Conservation (phyloP, 2,113 vertebrate genomes). For the Australoheros scitulus region DNA sequence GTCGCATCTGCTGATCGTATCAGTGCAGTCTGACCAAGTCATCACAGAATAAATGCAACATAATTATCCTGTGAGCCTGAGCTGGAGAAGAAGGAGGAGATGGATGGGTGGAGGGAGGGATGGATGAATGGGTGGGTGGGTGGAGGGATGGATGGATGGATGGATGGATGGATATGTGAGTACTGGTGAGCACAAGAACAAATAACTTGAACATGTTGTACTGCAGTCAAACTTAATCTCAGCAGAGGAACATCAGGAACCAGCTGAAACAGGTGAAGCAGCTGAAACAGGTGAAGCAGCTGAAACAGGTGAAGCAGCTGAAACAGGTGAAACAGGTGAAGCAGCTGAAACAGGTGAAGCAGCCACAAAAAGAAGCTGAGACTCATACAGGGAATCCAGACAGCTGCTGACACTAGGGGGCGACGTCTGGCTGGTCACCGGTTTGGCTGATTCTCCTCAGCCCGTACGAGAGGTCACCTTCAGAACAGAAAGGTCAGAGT, state of each 20-base stretch:
- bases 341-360: neutral
- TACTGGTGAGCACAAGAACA: neutral
- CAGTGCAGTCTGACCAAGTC: neutral
- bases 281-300: too few relatives aligned
- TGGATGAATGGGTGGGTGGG: too few relatives aligned
- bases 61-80: neutral
- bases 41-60: neutral
- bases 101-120: too few relatives aligned
- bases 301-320: neutral
- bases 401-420: neutral
- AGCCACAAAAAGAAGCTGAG: neutral
- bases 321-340: too few relatives aligned
- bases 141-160: too few relatives aligned
- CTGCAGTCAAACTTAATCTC: neutral
- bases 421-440: neutral
- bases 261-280: neutral
- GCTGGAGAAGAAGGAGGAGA: neutral
- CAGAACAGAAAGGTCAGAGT: neutral
- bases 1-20: neutral
- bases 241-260: neutral
- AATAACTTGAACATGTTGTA: neutral
- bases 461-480: slow-evolving; percentile 56
- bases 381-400: slow-evolving; percentile 37
- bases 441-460: slow-evolving; percentile 29
- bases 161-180: neutral